Evolutionary conservation across 1,140 invertebrate genomes (phyloP), one percentile per base, ranked within the genome.

Genomic region (Semibalanus balanoides): DNA sequence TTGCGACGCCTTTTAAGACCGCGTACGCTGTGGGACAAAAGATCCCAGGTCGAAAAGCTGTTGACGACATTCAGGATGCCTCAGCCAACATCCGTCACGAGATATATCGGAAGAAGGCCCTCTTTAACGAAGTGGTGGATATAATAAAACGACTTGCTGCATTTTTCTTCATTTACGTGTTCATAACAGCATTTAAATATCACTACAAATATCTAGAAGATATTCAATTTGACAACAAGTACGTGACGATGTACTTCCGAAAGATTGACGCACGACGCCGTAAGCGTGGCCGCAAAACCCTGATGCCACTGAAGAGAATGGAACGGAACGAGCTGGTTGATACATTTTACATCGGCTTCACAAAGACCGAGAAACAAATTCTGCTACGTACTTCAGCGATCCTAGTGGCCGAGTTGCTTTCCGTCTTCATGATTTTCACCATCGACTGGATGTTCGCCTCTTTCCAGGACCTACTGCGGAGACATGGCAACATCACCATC

Each of bases 361-460:
- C 69, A 3, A 7, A 25, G 3, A 28, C 69, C 7, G 69, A 70
- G n/a, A 70, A 70, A 70, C 69, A 70, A 25, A 70, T 70, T 28
- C 69, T 70, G n/a, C n/a, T 70, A 25, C 22, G 69, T 14, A 70
- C 69, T 3, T 70, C 69, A 28, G 69, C 69, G n/a, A 70, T 70
- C n/a, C 27, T 70, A 25, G 69, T 70, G 7, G 69, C 69, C 27
- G 69, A 70, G 69, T 25, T 70, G 69, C n/a, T 70, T 25, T 70
- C 69, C n/a, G 69, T 70, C n/a, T 14, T 25, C 69, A 70, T 70
- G 69, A 25, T 70, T 25, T 70, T 70, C n/a, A 7, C 27, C 69
- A 70, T 70, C 22, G 69, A 70, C 69, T 70, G 69, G 69, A 28
- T 70, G 69, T 70, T 70, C n/a, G 69, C 69, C 69, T 70, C 69